phyloP scores from a whole-genome alignment of 2,888 invertebrate species.

The Himalopsyche anomala region DNA sequence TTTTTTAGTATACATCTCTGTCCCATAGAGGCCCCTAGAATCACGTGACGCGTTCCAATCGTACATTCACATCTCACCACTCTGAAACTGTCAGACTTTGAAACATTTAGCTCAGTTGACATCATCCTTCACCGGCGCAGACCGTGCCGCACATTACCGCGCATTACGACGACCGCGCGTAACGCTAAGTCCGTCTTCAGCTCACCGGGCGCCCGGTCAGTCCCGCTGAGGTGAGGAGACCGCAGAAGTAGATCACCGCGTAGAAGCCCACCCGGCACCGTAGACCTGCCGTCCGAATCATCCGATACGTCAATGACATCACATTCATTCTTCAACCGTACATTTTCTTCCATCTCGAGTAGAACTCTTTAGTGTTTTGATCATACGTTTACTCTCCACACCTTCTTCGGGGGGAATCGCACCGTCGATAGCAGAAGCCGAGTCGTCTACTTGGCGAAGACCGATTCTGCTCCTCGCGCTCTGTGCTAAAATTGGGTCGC shows the following conservation, averaged over 20 bases:
- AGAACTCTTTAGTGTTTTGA: slow-evolving; percentile 39
- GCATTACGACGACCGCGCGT: too few relatives aligned
- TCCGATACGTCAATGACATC: slow-evolving; percentile 76
- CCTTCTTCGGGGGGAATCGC: not conserved
- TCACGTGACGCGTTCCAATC: slow-evolving; percentile 46
- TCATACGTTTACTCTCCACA: slow-evolving; percentile 48
- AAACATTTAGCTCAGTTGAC: slow-evolving; percentile 31
- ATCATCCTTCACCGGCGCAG: slow-evolving; percentile 26
- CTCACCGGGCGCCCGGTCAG: not conserved
- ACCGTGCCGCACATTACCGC: slow-evolving; percentile 15
- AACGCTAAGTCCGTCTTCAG: too few relatives aligned
- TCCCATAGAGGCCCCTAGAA: slow-evolving; percentile 64
- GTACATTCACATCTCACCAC: slow-evolving; percentile 39
- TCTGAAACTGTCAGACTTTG: slow-evolving; percentile 41
- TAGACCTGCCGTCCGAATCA: slow-evolving; percentile 48
- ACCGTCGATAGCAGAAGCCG: not conserved
- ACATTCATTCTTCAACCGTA: slow-evolving; percentile 69
- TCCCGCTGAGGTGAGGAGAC: slow-evolving; percentile 44
- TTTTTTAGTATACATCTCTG: slow-evolving; percentile 59
- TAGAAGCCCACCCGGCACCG: slow-evolving; percentile 43
- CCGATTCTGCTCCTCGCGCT: not conserved
- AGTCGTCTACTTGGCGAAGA: not conserved
- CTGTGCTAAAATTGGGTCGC: not conserved
- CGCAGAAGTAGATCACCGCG: slow-evolving; percentile 46
- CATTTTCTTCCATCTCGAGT: slow-evolving; percentile 62